Evolutionary conservation across 2,797 vertebrate genomes (phyloP).

Genomic region (Chlorospingus semifuscus): DNA sequence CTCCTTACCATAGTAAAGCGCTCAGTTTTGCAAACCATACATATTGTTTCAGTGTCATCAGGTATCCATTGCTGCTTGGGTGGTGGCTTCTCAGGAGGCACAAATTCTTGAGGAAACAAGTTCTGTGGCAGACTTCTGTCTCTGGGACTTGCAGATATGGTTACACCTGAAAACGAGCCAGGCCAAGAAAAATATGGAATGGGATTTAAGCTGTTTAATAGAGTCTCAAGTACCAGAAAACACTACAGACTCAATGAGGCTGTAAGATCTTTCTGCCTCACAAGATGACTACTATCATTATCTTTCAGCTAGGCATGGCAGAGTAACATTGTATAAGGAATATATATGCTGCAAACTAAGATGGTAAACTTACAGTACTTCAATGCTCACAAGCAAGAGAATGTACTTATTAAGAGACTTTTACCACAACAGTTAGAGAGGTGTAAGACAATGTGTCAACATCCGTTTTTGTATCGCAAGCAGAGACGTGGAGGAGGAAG

Average conservation of each 20-base stretch:
- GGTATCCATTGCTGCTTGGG: slow-evolving; percentile 92
- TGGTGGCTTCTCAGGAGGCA: slow-evolving; percentile 89
- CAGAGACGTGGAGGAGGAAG: background rate
- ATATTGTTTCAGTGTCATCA: slow-evolving; percentile 83
- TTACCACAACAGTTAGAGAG: background rate
- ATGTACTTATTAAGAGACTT: background rate
- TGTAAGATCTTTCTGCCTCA: background rate
- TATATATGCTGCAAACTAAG: background rate
- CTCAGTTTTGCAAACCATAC: slow-evolving; percentile 94
- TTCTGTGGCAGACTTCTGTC: slow-evolving; percentile 75
- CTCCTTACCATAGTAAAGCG: slow-evolving; percentile 93
- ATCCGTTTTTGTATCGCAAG: background rate
- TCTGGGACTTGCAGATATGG: slow-evolving; percentile 66
- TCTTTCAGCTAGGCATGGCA: background rate
- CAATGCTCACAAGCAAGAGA: background rate
- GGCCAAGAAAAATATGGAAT: background rate
- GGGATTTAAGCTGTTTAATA: background rate
- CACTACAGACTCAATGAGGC: background rate
- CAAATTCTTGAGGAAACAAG: slow-evolving; percentile 79
- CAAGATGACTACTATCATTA: background rate
- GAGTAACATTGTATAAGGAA: background rate
- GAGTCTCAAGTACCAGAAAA: background rate
- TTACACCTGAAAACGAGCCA: slow-evolving; percentile 71
- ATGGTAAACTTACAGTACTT: background rate
- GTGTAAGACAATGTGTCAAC: background rate